Percentiles rank a stretch among this genome's conserved stretches.
These are phyloP conservation scores for Nanorana parkeri DNA, from an alignment of 2,113 vertebrate genomes.

Conservation along the genomic window DNA sequence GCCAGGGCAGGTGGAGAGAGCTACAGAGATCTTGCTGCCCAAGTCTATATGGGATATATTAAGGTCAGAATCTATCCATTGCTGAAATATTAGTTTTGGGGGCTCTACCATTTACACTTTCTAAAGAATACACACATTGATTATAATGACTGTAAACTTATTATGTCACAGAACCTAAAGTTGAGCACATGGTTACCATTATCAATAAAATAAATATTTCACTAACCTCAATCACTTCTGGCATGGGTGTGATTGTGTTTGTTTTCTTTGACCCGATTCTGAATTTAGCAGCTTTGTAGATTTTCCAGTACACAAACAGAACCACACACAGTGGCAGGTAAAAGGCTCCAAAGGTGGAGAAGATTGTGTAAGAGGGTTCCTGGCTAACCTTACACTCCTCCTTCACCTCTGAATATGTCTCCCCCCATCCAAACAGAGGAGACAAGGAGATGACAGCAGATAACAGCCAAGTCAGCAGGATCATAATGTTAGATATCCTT, in stretches of 20 bases:
- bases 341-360: slow-evolving; percentile 96
- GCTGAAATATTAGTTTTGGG: too few species aligned
- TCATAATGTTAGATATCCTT: slow-evolving; percentile 91
- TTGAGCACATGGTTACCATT: too few species aligned
- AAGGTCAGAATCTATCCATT: too few species aligned
- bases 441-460: slow-evolving; percentile 91
- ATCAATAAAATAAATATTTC: background rate
- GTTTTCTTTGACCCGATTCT: slow-evolving; percentile 85
- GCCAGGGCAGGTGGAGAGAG: too few species aligned
- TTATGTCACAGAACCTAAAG: too few species aligned
- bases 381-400: slow-evolving; percentile 92
- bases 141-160: too few species aligned
- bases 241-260: slow-evolving; percentile 88
- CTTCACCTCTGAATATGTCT: slow-evolving; percentile 84
- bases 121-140: too few species aligned
- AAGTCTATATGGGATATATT: too few species aligned
- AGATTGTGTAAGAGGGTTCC: slow-evolving; percentile 91
- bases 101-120: too few species aligned
- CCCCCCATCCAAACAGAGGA: slow-evolving; percentile 93
- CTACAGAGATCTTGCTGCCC: too few species aligned
- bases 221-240: slow-evolving; percentile 81
- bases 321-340: slow-evolving; percentile 94
- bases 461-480: slow-evolving; percentile 88
- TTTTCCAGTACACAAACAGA: slow-evolving; percentile 98
- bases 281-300: slow-evolving; percentile 94